These are phyloP conservation scores for Apamea crenata DNA, from an alignment of 2,888 invertebrate species.

Conservation along the genomic window DNA sequence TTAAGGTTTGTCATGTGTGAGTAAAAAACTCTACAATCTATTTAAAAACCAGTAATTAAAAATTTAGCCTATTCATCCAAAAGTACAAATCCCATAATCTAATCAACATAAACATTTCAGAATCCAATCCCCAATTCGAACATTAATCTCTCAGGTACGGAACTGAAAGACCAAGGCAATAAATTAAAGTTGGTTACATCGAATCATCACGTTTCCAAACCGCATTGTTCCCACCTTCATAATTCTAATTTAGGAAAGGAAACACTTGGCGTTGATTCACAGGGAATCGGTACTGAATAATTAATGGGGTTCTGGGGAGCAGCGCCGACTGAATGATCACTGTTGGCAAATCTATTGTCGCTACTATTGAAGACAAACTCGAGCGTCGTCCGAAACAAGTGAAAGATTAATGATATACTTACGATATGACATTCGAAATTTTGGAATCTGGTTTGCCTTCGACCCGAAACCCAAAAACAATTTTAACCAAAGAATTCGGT, in stretches of 20 bases:
- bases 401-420: conserved; percentile 18
- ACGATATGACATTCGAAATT: conserved; percentile 24
- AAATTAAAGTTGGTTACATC: conserved; percentile 68
- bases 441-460: neutral
- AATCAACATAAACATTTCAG: conserved; percentile 45
- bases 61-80: neutral
- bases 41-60: neutral
- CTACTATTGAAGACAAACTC: conserved; percentile 54
- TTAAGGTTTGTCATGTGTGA: neutral
- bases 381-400: conserved; percentile 29
- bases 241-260: conserved; percentile 73
- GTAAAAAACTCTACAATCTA: neutral
- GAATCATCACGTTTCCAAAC: conserved; percentile 76
- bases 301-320: conserved; percentile 73
- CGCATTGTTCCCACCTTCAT: conserved; percentile 81
- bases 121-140: conserved; percentile 59
- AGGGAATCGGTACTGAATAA: conserved; percentile 83
- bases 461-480: conserved; percentile 9
- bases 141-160: conserved; percentile 69
- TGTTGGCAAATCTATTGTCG: conserved; percentile 53
- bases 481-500: conserved; percentile 3
- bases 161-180: conserved; percentile 53
- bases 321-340: conserved; percentile 50
- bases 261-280: conserved; percentile 74
- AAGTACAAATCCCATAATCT: conserved; percentile 38